phyloP scores from a whole-genome alignment of 2,888 invertebrate genomes.

The Amblyjoppa proteus region DNA sequence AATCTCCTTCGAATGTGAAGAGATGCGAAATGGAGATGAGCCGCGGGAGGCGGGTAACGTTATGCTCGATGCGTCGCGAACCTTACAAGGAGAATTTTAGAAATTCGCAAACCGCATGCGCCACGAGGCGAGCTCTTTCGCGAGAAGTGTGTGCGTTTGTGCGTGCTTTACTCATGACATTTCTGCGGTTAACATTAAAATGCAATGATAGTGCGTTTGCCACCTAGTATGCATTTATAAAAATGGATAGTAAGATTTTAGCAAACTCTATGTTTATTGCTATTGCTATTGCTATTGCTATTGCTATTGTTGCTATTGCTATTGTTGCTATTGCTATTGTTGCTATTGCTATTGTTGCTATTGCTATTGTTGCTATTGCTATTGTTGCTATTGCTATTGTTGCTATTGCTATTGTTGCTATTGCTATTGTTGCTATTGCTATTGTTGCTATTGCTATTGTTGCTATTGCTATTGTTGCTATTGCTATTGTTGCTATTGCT shows the following conservation, averaged over 20 bases:
- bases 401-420: neutral
- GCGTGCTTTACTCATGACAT: constrained; percentile 35
- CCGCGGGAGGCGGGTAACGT: constrained; percentile 12
- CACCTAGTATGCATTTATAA: neutral
- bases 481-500: neutral
- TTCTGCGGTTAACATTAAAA: constrained; percentile 41
- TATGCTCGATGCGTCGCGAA: constrained; percentile 27
- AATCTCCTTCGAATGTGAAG: constrained; percentile 54
- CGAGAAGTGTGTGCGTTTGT: constrained; percentile 3
- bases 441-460: neutral
- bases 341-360: neutral
- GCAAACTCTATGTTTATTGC: neutral
- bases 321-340: neutral
- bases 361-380: neutral
- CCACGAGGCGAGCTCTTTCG: constrained; percentile 11
- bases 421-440: neutral
- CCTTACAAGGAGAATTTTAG: constrained; percentile 66
- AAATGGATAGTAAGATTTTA: neutral
- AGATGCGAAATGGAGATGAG: constrained; percentile 51
- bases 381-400: neutral
- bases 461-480: neutral
- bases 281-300: too few relatives aligned
- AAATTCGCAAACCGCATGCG: constrained; percentile 51
- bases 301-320: too few relatives aligned
- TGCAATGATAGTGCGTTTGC: neutral